phyloP scores from a whole-genome alignment of 2,888 invertebrate species.

The Drosophila paramelanica region DNA sequence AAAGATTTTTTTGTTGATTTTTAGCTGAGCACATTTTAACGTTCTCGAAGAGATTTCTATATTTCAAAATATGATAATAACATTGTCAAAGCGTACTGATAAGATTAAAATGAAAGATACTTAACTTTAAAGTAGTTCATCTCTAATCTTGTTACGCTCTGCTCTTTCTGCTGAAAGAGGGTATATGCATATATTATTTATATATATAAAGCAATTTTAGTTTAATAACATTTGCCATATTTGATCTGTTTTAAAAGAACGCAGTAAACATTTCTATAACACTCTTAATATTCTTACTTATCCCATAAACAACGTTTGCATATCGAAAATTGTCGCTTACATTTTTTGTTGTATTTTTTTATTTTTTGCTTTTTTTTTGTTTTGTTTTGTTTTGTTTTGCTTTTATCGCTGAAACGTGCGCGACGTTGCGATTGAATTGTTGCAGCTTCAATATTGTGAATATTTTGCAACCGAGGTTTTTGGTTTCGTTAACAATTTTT shows the following conservation, averaged over 20 bases:
- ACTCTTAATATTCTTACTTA: background rate
- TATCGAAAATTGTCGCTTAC: conserved; percentile 32
- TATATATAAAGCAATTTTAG: no score
- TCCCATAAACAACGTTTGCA: conserved; percentile 19
- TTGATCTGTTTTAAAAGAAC: conserved; percentile 1
- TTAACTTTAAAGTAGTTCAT: no score
- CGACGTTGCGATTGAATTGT: conserved; percentile 60
- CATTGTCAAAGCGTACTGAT: background rate
- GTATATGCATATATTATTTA: no score
- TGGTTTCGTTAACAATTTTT: conserved; percentile 41
- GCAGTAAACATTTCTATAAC: background rate
- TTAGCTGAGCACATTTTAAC: no score
- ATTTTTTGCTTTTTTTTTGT: background rate
- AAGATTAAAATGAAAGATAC: background rate
- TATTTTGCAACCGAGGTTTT: conserved; percentile 50
- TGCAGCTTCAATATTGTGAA: conserved; percentile 51
- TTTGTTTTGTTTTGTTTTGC: conserved; percentile 15
- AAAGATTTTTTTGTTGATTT: no score
- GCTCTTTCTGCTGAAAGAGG: no score
- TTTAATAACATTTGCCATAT: no score
- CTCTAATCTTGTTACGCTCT: no score
- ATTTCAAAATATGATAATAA: no score
- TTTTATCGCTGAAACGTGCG: conserved; percentile 71
- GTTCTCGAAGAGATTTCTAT: no score
- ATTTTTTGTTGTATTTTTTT: conserved; percentile 7